These are phyloP conservation scores for Gymnothorax javanicus DNA, from an alignment of 2,797 vertebrate genomes.

Conservation along the genomic window DNA sequence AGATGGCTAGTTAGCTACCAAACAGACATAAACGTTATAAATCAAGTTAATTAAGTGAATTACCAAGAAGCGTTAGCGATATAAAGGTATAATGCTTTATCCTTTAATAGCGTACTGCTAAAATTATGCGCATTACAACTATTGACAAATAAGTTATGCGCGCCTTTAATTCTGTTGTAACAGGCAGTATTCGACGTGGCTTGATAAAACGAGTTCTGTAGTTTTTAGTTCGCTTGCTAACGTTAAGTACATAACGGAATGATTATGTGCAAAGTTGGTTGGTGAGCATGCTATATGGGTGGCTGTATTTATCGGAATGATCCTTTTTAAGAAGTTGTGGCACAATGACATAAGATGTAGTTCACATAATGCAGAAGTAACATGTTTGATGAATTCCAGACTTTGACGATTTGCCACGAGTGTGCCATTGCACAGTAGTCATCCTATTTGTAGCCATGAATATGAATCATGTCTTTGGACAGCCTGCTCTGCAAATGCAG, in stretches of 20 bases:
- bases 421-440: not conserved
- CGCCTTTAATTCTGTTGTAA: not conserved
- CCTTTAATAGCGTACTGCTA: not conserved
- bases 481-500: not conserved
- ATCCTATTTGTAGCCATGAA: not conserved
- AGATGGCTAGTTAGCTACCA: conserved; percentile 4
- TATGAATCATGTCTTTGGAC: not conserved
- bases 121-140: not conserved
- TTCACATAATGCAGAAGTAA: not conserved
- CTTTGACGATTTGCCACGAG: not conserved
- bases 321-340: not conserved
- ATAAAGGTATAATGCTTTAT: not conserved
- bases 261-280: not conserved
- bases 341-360: too few relatives aligned
- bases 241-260: not conserved
- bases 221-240: too few relatives aligned
- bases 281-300: not conserved
- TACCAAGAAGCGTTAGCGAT: not conserved
- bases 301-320: not conserved
- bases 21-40: too few relatives aligned
- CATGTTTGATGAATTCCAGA: not conserved
- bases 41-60: too few relatives aligned
- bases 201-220: not conserved
- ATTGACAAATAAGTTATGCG: not conserved
- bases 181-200: not conserved